Evolutionary conservation across 2,113 vertebrate genomes (phyloP), one percentile per base, ranked within the genome.

Genomic region (Eulemur macaco): DNA sequence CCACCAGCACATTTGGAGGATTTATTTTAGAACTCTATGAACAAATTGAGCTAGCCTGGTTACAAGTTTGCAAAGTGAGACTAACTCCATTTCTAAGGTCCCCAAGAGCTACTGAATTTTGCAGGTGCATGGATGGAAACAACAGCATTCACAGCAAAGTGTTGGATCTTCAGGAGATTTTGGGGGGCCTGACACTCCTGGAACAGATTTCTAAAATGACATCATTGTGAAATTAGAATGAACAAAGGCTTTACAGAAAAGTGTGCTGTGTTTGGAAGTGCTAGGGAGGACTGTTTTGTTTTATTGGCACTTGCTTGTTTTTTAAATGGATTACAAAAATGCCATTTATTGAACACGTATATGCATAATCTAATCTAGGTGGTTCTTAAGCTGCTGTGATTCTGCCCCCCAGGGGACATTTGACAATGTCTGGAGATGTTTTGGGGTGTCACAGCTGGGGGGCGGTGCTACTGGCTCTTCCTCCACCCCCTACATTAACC

Each of bases 101-200:
- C 42, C n/a, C 20, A 4, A 74, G 25, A 69, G 50, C 68, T 15
- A 8, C 64, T 27, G 42, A 81, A 37, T 81, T 52, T 6, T 39
- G 11, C 39, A 0, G 1, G 0, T 50, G 17, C 31, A 37, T 60
- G 45, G 74, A 29, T 8, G 7, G 6, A 17, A 64, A 64, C 13
- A 13, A 14, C 20, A 58, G 47, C 9, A 0, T 25, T 71, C 42
- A 56, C 27, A 21, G 50, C 20, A 39, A 21, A 21, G 34, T 29
- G 27, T 34, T n/a, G n/a, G 45, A 50, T 45, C 47, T 42, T 66
- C 14, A 2, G 34, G 7, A 76, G 27, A 52, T 34, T 18, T 29
- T 29, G 0, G 2, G 29, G 31, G 54, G n/a, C 64, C 64, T 54
- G 74, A 54, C 0, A 0, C n/a, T 71, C 10, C 52, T 14, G 2